Evolutionary conservation across 2,888 invertebrate species (phyloP), one percentile per base, ranked within the genome.

Genomic region (Lamellibrachia columna): DNA sequence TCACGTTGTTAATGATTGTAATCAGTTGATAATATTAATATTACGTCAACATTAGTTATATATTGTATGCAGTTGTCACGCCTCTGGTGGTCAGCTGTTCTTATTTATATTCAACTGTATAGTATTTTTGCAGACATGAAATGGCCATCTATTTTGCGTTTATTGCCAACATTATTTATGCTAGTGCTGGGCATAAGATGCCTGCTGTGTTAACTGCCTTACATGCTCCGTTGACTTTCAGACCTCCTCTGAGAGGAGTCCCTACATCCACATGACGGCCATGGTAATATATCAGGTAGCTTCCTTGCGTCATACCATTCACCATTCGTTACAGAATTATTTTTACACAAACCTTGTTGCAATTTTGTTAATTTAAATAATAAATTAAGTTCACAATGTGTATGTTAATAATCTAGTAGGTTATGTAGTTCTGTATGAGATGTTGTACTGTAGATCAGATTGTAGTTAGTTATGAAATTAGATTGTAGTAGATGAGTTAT

Each of bases 21-120:
- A 75, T 75, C 75, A 75, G 75, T 75, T 75, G 75, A n/a, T 75
- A 75, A 75, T 75, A 75, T 75, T 75, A 75, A 75, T 75, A 75
- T 22, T 75, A 22, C 75, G 4, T 75, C 75, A 75, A 22, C 75
- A 22, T 11, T 75, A 75, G 75, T 75, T 75, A n/a, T 75, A 15
- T 75, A 75, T 75, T 75, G 75, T 75, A 6, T 22, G 4, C 22
- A 22, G 75, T 22, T 15, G 22, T 15, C 15, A 6, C 22, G 75
- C 75, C 6, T 22, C 75, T 22, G 75, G 22, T 22, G 75, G 75
- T n/a, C 75, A n/a, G 22, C 15, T 15, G 75, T n/a, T 22, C 75
- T 75, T 75, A 75, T 75, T 75, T 75, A 75, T 75, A 75, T 75
- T 75, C 75, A 22, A 75, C 75, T 75, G 75, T 75, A 75, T 75